phyloP scores from a whole-genome alignment of 2,113 vertebrate genomes.

The Peromyscus maniculatus region DNA sequence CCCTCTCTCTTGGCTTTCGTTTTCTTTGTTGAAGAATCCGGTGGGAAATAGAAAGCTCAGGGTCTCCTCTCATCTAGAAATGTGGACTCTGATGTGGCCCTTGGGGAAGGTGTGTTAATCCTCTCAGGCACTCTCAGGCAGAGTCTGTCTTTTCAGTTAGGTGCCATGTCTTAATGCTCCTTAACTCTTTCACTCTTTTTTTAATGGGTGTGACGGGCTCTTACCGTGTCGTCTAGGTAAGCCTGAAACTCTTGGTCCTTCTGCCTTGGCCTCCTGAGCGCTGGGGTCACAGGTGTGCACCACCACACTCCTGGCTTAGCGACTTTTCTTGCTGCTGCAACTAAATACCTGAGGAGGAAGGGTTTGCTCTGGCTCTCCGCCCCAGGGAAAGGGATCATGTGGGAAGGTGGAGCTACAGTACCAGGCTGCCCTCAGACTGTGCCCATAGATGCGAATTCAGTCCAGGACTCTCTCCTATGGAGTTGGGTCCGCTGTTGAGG shows the following conservation, averaged over 20 bases:
- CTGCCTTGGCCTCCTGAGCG: neutral
- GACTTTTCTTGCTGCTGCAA: neutral
- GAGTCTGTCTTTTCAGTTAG: slow-evolving; percentile 37
- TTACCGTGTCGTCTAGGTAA: neutral
- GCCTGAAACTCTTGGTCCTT: neutral
- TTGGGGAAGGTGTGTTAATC: neutral
- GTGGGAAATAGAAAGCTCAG: neutral
- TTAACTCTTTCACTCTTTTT: slow-evolving; percentile 18
- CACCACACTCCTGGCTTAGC: neutral
- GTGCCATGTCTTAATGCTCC: slow-evolving; percentile 33
- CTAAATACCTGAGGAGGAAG: neutral
- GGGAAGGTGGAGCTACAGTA: neutral
- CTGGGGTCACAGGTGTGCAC: neutral
- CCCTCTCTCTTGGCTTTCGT: neutral
- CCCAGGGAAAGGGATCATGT: neutral
- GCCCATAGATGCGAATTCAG: too few relatives aligned
- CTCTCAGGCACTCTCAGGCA: neutral
- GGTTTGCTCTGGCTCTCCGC: neutral
- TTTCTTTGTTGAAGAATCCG: neutral
- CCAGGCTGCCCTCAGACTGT: neutral
- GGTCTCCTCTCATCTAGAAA: neutral
- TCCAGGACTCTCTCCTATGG: neutral
- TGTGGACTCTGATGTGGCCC: neutral
- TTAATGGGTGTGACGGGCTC: too few relatives aligned
- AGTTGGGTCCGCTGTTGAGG: too few relatives aligned